Percentiles rank a stretch among this genome's conserved stretches.
These are phyloP conservation scores for Polylopha cassiicola DNA, from an alignment of 2,888 invertebrate genomes.

Conservation along the genomic window DNA sequence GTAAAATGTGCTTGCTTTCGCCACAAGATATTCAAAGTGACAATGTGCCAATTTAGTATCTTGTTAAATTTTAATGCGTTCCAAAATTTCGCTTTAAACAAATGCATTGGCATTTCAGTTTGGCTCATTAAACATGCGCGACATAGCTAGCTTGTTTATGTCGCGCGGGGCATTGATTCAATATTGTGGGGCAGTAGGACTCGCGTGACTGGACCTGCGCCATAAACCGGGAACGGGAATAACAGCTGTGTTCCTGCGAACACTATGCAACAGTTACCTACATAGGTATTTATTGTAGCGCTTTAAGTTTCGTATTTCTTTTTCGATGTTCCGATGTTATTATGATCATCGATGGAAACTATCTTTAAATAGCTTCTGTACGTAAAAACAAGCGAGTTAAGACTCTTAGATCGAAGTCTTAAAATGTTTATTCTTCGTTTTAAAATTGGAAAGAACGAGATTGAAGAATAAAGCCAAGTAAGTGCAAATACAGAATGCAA, in stretches of 20 bases:
- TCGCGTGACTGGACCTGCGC: conserved; percentile 23
- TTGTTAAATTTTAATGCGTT: conserved; percentile 20
- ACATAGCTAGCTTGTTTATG: conserved; percentile 37
- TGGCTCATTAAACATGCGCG: conserved; percentile 52
- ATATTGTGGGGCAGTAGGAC: conserved; percentile 38
- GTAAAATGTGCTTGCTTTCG: too few species aligned
- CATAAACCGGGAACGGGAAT: conserved; percentile 19
- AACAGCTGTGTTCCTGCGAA: conserved; percentile 3
- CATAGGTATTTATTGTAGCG: too few species aligned
- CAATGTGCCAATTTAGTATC: too few species aligned
- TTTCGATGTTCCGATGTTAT: too few species aligned
- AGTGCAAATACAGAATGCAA: conserved; percentile 33
- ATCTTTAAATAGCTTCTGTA: too few species aligned
- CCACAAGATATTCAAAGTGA: too few species aligned
- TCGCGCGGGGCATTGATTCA: conserved; percentile 27
- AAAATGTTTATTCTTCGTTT: background rate
- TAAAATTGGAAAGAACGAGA: conserved; percentile 9
- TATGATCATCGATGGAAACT: too few species aligned
- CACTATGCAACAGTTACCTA: too few species aligned
- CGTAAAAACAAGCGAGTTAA: too few species aligned
- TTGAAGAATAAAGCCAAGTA: conserved; percentile 1
- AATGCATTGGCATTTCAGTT: conserved; percentile 33
- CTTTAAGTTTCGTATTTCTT: too few species aligned
- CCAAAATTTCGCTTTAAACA: conserved; percentile 40
- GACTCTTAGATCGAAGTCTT: too few species aligned